phyloP scores from a whole-genome alignment of 1,140 invertebrate genomes.

The Procambarus virginalis region DNA sequence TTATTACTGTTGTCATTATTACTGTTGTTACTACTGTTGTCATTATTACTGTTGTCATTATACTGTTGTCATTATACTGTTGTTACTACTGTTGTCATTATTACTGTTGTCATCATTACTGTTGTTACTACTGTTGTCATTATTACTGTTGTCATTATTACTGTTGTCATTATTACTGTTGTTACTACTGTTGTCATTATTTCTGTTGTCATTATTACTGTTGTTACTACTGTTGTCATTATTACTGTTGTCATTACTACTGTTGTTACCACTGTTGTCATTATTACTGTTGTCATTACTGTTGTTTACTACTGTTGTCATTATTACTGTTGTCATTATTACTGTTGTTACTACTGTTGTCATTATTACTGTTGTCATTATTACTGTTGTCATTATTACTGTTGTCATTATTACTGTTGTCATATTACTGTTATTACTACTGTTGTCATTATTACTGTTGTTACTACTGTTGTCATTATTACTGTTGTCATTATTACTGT shows the following conservation, averaged over 20 bases:
- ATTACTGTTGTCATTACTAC: neutral
- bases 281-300: neutral
- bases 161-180: neutral
- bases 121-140: neutral
- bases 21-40: neutral
- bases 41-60: neutral
- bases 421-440: neutral
- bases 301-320: neutral
- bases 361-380: neutral
- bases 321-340: neutral
- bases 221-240: neutral
- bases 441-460: neutral
- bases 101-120: neutral
- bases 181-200: neutral
- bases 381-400: neutral
- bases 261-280: neutral
- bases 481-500: neutral
- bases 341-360: neutral
- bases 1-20: constrained; percentile 8
- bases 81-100: neutral
- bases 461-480: neutral
- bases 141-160: neutral
- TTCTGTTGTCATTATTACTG: neutral
- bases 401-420: neutral
- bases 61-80: neutral